Evolutionary conservation across 2,888 invertebrate species (phyloP).

Genomic region (Digitonthophagus gazella): DNA sequence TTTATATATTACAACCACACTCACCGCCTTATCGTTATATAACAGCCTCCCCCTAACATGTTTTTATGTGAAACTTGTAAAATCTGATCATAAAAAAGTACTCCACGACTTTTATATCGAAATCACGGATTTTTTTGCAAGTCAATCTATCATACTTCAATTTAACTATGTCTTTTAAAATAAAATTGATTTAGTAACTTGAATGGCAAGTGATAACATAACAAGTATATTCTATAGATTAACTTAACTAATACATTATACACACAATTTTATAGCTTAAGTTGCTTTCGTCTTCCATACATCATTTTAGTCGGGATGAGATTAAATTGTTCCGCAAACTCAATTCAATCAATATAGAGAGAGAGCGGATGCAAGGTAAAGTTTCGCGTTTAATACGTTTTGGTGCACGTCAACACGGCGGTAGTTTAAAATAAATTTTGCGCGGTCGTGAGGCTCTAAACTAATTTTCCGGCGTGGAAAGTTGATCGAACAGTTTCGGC

Average conservation of each 20-base stretch:
- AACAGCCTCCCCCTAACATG: constrained; percentile 23
- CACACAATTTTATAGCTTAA: too few relatives aligned
- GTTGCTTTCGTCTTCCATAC: too few relatives aligned
- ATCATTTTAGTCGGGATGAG: background rate
- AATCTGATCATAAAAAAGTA: background rate
- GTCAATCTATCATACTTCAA: background rate
- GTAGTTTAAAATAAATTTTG: background rate
- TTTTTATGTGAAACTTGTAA: constrained; percentile 1
- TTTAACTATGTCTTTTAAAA: too few relatives aligned
- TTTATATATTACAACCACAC: background rate
- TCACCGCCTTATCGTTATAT: background rate
- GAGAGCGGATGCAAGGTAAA: background rate
- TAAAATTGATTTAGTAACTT: too few relatives aligned
- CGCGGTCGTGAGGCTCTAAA: background rate
- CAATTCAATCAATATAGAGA: background rate
- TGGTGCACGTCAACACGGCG: background rate
- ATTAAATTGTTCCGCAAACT: background rate
- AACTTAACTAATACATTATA: too few relatives aligned
- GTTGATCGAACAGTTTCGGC: background rate
- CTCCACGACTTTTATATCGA: background rate
- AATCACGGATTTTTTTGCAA: too few relatives aligned
- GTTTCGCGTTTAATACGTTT: background rate
- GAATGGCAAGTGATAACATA: too few relatives aligned
- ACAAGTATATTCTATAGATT: too few relatives aligned
- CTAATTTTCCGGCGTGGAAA: background rate